phyloP scores from a whole-genome alignment of 2,797 vertebrate species.

The Anniella stebbinsi region DNA sequence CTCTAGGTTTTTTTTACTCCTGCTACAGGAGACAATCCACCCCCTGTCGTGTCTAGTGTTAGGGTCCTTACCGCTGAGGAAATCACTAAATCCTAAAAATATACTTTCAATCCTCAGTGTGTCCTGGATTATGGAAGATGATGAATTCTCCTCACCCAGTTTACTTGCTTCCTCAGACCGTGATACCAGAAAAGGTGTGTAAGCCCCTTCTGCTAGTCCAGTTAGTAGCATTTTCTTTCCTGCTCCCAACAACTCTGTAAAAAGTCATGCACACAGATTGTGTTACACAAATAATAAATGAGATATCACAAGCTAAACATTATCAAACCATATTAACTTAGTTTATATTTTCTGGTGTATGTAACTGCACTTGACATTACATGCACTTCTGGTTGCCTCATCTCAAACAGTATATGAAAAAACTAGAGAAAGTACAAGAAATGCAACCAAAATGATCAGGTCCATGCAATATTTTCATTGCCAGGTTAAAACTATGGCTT shows the following conservation, averaged over 20 bases:
- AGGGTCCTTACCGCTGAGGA: background rate
- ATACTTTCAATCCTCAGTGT: background rate
- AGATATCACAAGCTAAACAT: background rate
- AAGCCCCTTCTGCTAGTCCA: background rate
- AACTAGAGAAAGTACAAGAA: background rate
- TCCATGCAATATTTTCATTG: background rate
- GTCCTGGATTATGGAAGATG: background rate
- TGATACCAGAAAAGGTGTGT: background rate
- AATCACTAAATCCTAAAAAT: background rate
- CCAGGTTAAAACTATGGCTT: background rate
- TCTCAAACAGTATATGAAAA: background rate
- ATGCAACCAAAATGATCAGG: background rate
- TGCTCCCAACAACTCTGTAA: background rate
- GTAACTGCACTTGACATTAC: background rate
- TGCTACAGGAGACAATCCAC: background rate
- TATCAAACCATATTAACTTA: background rate
- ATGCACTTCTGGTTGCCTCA: background rate
- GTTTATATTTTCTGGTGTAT: background rate
- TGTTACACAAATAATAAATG: background rate
- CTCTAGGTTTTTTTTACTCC: background rate
- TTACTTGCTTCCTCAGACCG: background rate
- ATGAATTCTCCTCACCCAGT: background rate
- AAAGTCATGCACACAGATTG: background rate
- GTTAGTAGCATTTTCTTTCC: background rate
- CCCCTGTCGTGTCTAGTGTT: background rate